A percentile compares a stretch with the other conserved stretches of the same genome.
Evolutionary conservation across 2,797 vertebrate genomes (phyloP).

Genomic region (Limnodromus scolopaceus): DNA sequence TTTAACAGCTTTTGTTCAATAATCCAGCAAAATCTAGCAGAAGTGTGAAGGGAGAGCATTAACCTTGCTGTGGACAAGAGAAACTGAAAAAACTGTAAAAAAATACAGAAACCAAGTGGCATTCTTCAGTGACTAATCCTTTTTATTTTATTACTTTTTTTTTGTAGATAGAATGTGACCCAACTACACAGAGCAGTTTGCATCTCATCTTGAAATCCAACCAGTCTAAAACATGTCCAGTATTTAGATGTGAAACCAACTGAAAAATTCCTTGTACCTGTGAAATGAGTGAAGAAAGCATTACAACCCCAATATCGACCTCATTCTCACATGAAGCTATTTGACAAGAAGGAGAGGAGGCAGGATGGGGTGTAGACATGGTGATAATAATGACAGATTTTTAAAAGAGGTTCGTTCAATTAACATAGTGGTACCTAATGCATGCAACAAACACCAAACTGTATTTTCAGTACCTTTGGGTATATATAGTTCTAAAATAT

Average conservation of each 20-base stretch:
- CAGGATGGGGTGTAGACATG: neutral
- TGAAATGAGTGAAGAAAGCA: conserved; percentile 47
- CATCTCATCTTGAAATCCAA: neutral
- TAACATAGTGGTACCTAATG: neutral
- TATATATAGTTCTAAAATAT: neutral
- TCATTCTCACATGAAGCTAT: conserved; percentile 33
- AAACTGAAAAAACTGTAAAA: neutral
- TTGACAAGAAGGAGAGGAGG: neutral
- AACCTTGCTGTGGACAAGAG: neutral
- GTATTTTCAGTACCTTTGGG: neutral
- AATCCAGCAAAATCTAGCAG: neutral
- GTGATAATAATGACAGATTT: neutral
- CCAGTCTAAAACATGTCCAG: neutral
- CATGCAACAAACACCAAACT: neutral
- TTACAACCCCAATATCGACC: neutral
- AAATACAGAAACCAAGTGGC: neutral
- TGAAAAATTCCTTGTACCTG: conserved; percentile 14
- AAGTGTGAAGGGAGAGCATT: neutral
- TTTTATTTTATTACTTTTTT: neutral
- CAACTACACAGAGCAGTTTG: neutral
- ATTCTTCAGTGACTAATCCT: neutral
- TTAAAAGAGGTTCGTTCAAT: neutral
- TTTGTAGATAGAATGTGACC: neutral
- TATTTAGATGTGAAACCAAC: neutral
- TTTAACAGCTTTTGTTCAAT: neutral